Evolutionary conservation across 2,888 invertebrate species (phyloP).

Genomic region (Yponomeuta cagnagella): DNA sequence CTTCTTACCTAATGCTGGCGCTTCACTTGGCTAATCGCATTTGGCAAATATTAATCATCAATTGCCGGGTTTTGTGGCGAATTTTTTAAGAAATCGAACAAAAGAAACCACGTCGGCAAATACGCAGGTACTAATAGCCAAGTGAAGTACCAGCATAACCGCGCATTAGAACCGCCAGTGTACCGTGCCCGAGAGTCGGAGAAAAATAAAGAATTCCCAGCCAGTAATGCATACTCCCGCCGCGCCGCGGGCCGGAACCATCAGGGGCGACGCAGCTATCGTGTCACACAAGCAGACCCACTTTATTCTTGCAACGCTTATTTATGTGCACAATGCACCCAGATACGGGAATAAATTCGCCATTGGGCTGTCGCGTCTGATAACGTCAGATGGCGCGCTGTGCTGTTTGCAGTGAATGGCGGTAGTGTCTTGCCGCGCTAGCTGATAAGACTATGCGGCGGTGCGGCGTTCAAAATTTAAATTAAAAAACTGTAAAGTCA

Average conservation of each 20-base stretch:
- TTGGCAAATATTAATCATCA: too few species aligned
- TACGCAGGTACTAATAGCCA: too few species aligned
- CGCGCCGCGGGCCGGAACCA: conserved; percentile 19
- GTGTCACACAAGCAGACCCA: conserved; percentile 53
- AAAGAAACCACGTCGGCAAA: too few species aligned
- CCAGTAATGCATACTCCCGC: conserved; percentile 13
- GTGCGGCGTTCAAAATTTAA: background rate
- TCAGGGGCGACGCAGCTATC: conserved; percentile 56
- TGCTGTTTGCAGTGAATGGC: background rate
- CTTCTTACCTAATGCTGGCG: too few species aligned
- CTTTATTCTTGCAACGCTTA: conserved; percentile 44
- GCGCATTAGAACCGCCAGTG: background rate
- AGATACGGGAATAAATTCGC: conserved; percentile 44
- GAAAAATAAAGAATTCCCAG: conserved; percentile 8
- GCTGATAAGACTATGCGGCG: background rate
- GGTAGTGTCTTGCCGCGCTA: background rate
- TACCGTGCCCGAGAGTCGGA: background rate
- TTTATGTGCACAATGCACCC: conserved; percentile 15
- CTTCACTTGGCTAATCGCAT: too few species aligned
- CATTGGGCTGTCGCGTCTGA: conserved; percentile 33
- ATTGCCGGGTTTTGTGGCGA: too few species aligned
- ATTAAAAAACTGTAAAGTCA: background rate
- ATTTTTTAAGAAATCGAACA: too few species aligned
- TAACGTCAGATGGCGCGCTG: conserved; percentile 19
- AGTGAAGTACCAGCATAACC: background rate